These are phyloP conservation scores for Diacarnus erythraeanus DNA, from an alignment of 37 sponge, comb jelly and placozoan species.

Conservation along the genomic window DNA sequence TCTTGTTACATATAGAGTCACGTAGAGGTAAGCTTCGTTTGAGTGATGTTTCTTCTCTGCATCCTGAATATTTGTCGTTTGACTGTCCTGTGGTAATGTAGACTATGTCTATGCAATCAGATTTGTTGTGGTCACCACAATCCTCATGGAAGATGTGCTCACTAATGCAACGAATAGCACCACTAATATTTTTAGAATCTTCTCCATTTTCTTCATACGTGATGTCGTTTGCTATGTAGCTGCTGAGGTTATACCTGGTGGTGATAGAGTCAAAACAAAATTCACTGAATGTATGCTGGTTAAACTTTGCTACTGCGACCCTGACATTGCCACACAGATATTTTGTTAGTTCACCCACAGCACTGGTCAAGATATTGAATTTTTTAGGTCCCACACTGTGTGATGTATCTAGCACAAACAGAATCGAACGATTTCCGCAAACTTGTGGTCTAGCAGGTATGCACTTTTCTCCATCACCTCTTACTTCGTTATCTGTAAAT, in stretches of 20 bases:
- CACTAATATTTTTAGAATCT: not conserved
- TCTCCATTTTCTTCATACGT: not conserved
- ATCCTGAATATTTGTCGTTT: not conserved
- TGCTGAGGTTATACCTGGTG: not conserved
- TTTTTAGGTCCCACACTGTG: not conserved
- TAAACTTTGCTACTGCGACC: slow-evolving; percentile 8
- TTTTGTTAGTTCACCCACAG: not conserved
- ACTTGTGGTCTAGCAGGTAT: not conserved
- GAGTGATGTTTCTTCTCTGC: not conserved
- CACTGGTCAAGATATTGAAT: not conserved
- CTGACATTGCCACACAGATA: not conserved
- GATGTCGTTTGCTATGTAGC: not conserved
- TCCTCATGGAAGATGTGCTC: not conserved
- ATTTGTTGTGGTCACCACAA: not conserved
- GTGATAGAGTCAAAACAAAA: slow-evolving; percentile 15
- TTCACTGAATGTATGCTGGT: not conserved
- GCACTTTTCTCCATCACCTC: too few species aligned
- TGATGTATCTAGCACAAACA: slow-evolving; percentile 24
- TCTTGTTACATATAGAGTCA: not conserved
- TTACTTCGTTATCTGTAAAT: too few species aligned
- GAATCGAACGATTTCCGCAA: not conserved
- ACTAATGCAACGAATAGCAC: not conserved
- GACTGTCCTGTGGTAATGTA: slow-evolving; percentile 8
- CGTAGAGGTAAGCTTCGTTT: not conserved
- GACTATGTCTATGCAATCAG: slow-evolving; percentile 14